These are phyloP conservation scores for Electrona antarctica DNA, from an alignment of 2,113 vertebrate genomes.

Conservation along the genomic window DNA sequence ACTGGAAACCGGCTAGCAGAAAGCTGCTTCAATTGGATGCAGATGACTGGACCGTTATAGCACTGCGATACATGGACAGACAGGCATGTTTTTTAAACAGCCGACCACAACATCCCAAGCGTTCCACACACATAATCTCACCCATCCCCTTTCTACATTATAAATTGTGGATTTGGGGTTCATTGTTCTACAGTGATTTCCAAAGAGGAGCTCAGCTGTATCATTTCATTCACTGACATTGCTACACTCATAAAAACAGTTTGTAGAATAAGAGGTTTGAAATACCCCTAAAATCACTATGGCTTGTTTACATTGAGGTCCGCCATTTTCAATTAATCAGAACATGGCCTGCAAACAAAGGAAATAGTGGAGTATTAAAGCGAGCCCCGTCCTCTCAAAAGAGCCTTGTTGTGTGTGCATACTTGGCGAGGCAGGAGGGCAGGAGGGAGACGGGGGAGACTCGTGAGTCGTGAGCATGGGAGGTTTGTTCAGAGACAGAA, in stretches of 20 bases:
- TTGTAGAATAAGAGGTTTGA: no score
- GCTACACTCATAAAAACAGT: neutral
- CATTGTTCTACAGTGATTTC: no score
- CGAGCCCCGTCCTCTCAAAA: neutral
- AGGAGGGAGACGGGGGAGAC: neutral
- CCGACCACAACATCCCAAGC: neutral
- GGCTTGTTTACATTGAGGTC: no score
- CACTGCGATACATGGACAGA: neutral
- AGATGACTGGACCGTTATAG: no score
- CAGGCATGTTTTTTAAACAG: neutral
- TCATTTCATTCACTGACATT: neutral
- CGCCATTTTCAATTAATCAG: no score
- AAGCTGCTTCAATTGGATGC: neutral
- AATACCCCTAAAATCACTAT: no score
- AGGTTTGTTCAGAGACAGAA: conserved; percentile 1
- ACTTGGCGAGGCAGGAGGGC: neutral
- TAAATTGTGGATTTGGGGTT: no score
- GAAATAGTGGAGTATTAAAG: no score
- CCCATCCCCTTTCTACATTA: neutral
- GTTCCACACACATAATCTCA: neutral
- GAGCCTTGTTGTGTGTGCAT: neutral
- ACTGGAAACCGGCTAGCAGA: neutral
- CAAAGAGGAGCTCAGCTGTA: neutral
- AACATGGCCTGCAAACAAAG: no score
- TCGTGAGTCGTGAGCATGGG: neutral